phyloP scores from a whole-genome alignment of 30 jellyfish, hydroid and myxozoan species.

The Catostylus mosaicus region DNA sequence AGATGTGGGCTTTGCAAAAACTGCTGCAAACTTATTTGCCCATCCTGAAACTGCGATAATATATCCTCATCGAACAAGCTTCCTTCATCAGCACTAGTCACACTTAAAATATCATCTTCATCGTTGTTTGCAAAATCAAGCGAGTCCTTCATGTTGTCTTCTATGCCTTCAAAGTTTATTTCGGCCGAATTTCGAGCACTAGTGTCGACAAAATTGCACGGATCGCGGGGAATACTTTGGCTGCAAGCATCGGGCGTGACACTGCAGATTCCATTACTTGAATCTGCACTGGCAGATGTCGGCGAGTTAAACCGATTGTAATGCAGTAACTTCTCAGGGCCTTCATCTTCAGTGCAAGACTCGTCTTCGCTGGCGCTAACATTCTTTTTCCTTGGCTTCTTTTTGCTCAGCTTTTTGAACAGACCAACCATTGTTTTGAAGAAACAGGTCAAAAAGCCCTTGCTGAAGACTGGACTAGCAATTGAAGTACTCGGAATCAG shows the following conservation, averaged over 20 bases:
- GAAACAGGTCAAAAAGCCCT: slow-evolving; percentile 38
- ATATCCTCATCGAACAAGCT: slow-evolving; percentile 85
- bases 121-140: slow-evolving; percentile 37
- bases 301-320: slow-evolving; percentile 29
- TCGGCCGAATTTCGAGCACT: slow-evolving; percentile 26
- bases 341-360: slow-evolving; percentile 71
- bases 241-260: slow-evolving; percentile 63
- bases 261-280: slow-evolving; percentile 56
- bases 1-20: slow-evolving; percentile 87
- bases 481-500: slow-evolving; percentile 14
- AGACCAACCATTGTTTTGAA: slow-evolving; percentile 64
- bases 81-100: slow-evolving; percentile 64
- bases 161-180: slow-evolving; percentile 11
- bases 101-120: slow-evolving; percentile 35
- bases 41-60: slow-evolving; percentile 87
- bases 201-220: slow-evolving; percentile 21
- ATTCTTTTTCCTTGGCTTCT: slow-evolving; percentile 50
- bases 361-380: slow-evolving; percentile 67
- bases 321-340: slow-evolving; percentile 36
- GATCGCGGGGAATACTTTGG: background rate
- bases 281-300: slow-evolving; percentile 18
- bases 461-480: slow-evolving; percentile 6
- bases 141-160: slow-evolving; percentile 21
- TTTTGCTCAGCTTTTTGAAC: slow-evolving; percentile 70
- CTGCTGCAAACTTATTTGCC: slow-evolving; percentile 84